Evolutionary conservation across 2,113 vertebrate species (phyloP).

Genomic region (Silurus meridionalis): DNA sequence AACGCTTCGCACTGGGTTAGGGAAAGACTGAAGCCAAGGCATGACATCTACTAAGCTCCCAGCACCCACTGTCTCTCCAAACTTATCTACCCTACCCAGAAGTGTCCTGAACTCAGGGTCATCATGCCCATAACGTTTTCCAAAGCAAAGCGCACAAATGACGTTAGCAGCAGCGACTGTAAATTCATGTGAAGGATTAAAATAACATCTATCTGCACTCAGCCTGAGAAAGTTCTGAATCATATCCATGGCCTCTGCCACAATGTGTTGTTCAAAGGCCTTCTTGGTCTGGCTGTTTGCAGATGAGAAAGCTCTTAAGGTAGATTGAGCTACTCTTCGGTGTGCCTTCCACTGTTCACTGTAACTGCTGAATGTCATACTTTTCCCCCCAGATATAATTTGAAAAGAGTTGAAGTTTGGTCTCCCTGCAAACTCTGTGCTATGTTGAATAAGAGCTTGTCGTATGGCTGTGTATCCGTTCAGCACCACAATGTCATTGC

Average conservation of each 20-base stretch:
- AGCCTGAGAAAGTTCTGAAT: conserved; percentile 67
- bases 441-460: conserved; percentile 75
- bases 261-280: conserved; percentile 76
- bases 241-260: conserved; percentile 76
- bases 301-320: conserved; percentile 77
- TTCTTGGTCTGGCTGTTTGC: conserved; percentile 72
- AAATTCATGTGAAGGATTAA: conserved; percentile 72
- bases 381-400: conserved; percentile 79
- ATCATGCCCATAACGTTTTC: conserved; percentile 76
- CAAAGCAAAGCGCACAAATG: conserved; percentile 84
- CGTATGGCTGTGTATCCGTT: conserved; percentile 77
- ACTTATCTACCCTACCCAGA: conserved; percentile 71
- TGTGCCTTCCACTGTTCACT: conserved; percentile 78
- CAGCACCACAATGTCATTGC: conserved; percentile 78
- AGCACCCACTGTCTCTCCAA: conserved; percentile 83
- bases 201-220: conserved; percentile 65
- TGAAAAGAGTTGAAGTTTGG: conserved; percentile 82
- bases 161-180: conserved; percentile 81
- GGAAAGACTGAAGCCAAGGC: conserved; percentile 85
- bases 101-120: conserved; percentile 79
- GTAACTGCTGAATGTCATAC: conserved; percentile 78
- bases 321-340: conserved; percentile 76
- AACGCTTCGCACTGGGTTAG: conserved; percentile 80
- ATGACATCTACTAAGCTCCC: conserved; percentile 85
- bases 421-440: conserved; percentile 79